phyloP scores from a whole-genome alignment of 2,113 vertebrate species.

The Hippocampus guttulatus region DNA sequence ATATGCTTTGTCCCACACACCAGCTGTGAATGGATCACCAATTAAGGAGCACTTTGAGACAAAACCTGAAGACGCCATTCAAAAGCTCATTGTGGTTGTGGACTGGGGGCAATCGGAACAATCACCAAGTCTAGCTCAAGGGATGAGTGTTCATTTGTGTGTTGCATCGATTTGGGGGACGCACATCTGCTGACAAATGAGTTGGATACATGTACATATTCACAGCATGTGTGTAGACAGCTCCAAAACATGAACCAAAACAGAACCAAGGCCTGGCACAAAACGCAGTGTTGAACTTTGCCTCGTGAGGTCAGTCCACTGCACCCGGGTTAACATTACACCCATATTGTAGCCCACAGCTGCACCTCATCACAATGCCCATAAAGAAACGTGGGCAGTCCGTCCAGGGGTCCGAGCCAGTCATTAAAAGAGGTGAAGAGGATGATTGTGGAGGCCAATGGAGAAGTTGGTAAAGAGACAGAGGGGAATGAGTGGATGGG shows the following conservation, averaged over 20 bases:
- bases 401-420: slow-evolving; percentile 57
- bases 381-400: slow-evolving; percentile 61
- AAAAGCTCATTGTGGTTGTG: slow-evolving; percentile 65
- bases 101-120: slow-evolving; percentile 57
- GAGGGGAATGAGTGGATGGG: slow-evolving; percentile 52
- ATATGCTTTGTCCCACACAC: slow-evolving; percentile 79
- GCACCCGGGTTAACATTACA: slow-evolving; percentile 78
- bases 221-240: slow-evolving; percentile 22
- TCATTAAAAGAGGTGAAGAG: slow-evolving; percentile 47
- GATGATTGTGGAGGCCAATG: slow-evolving; percentile 7
- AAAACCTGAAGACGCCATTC: slow-evolving; percentile 81
- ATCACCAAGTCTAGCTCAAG: slow-evolving; percentile 69
- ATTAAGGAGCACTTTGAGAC: slow-evolving; percentile 83
- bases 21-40: slow-evolving; percentile 79
- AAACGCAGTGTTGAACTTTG: slow-evolving; percentile 84
- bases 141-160: slow-evolving; percentile 19
- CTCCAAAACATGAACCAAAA: slow-evolving; percentile 65
- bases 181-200: neutral
- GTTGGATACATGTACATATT: neutral
- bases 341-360: slow-evolving; percentile 84
- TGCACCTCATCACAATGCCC: slow-evolving; percentile 82
- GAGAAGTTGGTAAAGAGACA: slow-evolving; percentile 45
- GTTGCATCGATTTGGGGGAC: neutral
- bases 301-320: slow-evolving; percentile 77
- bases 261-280: slow-evolving; percentile 65